Evolutionary conservation across 2,888 invertebrate genomes (phyloP), one percentile per base, ranked within the genome.

Genomic region (Acanthosoma haemorrhoidale): DNA sequence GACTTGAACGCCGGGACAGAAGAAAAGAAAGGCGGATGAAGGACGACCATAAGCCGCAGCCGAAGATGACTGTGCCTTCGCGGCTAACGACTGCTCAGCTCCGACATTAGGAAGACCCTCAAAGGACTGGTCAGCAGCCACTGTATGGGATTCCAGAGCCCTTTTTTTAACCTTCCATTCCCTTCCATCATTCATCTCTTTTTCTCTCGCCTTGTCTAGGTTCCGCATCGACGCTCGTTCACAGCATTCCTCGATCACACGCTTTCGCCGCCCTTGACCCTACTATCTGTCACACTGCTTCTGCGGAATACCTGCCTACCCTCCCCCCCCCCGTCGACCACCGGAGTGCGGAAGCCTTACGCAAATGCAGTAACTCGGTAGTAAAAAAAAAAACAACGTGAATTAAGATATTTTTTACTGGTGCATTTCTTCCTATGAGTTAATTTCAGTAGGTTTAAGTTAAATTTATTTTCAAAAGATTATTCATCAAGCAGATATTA

Each of bases 181-280:
- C 2, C 18, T 31, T 59, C 16, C n/a, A 41, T n/a, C 4, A 5
- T 13, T 41, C 38, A 13, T 25, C 36, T 61, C 38, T n/a, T n/a
- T 61, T 36, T 59, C 15, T 34, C 6, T 18, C 31, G n/a, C n/a
- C 38, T 21, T 61, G 25, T 38, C 21, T 61, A 6, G 15, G 61
- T 61, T 36, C 21, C 36, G 34, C 34, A 36, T 36, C 61, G 61
- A 36, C 51, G 51, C 51, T 51, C 16, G 9, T 51, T 51, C 51
- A 51, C 51, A 25, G 29, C 51, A 51, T 51, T 51, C 51, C 51
- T n/a, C 66, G n/a, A 70, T 70, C 70, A 71, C 70, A 71, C 70
- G 70, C 70, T 61, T 61, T 68, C 61, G 31, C 68, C 51, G 70
- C 15, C 70, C 70, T 71, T 71, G 70, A 71, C 70, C 70, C 21